Conservation (phyloP, 2,797 vertebrate genomes). For the Lepilemur septentrionalis region DNA sequence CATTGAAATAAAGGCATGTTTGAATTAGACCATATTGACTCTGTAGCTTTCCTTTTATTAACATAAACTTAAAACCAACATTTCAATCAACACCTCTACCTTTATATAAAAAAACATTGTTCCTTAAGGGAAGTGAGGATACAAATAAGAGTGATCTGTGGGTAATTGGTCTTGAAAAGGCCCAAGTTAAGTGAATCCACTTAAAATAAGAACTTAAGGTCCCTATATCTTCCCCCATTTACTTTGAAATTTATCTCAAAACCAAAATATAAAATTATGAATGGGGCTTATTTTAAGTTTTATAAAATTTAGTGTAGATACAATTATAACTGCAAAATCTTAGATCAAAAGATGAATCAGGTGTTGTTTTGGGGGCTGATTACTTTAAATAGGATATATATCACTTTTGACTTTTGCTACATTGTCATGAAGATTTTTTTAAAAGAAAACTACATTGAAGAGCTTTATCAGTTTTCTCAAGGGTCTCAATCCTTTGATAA, state of each 20-base stretch:
- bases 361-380: background rate
- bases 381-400: background rate
- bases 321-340: constrained; percentile 11
- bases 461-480: constrained; percentile 26
- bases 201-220: background rate
- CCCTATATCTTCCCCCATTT: background rate
- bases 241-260: constrained; percentile 21
- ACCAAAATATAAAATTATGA: constrained; percentile 20
- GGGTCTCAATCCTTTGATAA: background rate
- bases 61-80: constrained; percentile 11
- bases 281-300: background rate
- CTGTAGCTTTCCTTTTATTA: constrained; percentile 31
- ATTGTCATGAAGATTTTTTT: background rate
- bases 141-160: background rate
- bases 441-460: background rate
- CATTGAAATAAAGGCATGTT: constrained; percentile 66
- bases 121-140: background rate
- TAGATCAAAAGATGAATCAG: constrained; percentile 13
- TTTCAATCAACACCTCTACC: background rate
- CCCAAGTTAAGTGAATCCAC: background rate
- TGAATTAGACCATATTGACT: background rate
- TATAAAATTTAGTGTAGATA: constrained; percentile 7
- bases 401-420: constrained; percentile 15
- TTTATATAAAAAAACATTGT: background rate
- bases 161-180: background rate